Conservation (phyloP, 2,888 invertebrate species). For the Cerastis leucographa region DNA sequence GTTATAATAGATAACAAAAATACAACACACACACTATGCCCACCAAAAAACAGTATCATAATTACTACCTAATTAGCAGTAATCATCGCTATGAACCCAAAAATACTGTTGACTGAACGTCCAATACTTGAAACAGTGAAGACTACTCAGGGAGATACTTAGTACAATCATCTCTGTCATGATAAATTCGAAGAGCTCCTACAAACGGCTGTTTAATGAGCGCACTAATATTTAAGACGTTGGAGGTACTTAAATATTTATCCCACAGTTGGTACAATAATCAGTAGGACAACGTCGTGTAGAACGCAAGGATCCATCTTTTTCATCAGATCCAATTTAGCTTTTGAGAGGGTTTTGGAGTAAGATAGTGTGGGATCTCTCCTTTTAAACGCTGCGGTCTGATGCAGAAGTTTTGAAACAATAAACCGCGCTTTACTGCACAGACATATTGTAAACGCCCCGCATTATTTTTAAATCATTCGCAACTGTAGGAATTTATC, state of each 20-base stretch:
- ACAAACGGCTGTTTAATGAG: conserved; percentile 45
- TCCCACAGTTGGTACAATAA: neutral
- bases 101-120: neutral
- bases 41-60: conserved; percentile 6
- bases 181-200: conserved; percentile 28
- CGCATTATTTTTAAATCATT: too few species aligned
- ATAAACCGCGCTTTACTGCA: too few species aligned
- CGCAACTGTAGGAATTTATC: too few species aligned
- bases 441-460: too few species aligned
- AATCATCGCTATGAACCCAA: conserved; percentile 16
- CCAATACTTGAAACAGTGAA: conserved; percentile 23
- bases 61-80: conserved; percentile 1
- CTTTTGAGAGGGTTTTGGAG: neutral
- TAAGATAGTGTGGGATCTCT: neutral
- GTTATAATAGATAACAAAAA: neutral
- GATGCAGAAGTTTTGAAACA: neutral
- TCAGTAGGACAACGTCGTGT: conserved; percentile 18
- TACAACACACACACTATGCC: neutral
- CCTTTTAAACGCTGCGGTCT: neutral
- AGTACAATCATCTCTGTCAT: conserved; percentile 23
- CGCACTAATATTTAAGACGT: conserved; percentile 54
- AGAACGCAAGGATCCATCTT: neutral
- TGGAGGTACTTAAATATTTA: conserved; percentile 34
- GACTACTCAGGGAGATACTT: conserved; percentile 13
- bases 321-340: neutral